Evolutionary conservation across 2,113 vertebrate genomes (phyloP), one percentile per base, ranked within the genome.

Genomic region (Delphinapterus leucas): DNA sequence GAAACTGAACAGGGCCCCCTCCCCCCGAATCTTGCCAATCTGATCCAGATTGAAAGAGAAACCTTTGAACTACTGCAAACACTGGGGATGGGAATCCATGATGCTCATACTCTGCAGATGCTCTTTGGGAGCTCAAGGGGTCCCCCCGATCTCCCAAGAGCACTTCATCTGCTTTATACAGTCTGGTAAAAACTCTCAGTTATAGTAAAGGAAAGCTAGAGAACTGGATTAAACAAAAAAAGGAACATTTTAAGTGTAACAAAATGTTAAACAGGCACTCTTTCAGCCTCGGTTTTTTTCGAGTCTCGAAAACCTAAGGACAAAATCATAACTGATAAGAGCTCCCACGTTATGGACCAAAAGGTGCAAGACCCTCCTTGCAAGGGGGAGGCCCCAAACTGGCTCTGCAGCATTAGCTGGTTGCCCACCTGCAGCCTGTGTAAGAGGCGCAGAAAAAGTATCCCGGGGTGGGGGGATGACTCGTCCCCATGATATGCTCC

Each of bases 31-130:
- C 44, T n/a, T 88, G 25, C 33, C 20, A 33, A 58, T 80, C 9
- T 80, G 79, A 97, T 38, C 73, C 93, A 73, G 44, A 89, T 1
- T 81, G 71, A 93, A 73, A 93, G 41, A 68, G 63, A 93, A 55
- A 28, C 28, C 55, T 63, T 3, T 7, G 0, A 63, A 80, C 61
- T 82, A 33, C 80, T 38, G 47, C 71, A 49, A 79, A 33, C 61
- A n/a, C 17, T 2, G 15, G 28, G 33, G 36, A 20, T 31, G 2
- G 47, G 53, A 63, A 13, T 36, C 5, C 33, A 53, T 14, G 10
- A 58, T 13, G 58, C n/a, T 74, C 31, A n/a, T 14, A 55, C 61
- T 6, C 20, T 31, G 14, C 8, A 21, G 71, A 33, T 8, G 36
- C 38, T 11, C 20, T 84, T 11, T n/a, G 36, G 61, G 33, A 36